Base-by-base conservation (phyloP, 1,140 invertebrate species). In the Zaprionus lachaisei region DNA sequence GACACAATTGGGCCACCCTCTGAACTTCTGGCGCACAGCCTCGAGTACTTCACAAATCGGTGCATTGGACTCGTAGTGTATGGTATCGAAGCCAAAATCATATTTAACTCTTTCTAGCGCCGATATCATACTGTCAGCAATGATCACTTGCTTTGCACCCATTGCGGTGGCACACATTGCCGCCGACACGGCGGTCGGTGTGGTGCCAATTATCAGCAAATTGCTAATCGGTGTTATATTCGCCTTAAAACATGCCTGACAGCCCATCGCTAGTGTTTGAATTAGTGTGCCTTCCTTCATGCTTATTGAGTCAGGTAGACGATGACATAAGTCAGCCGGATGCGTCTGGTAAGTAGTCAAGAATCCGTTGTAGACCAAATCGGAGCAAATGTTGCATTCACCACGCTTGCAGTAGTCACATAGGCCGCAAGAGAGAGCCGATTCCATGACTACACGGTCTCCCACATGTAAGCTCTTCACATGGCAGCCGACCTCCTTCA, bases 261-360 rank as follows among this genome's bases (percentile, higher is more conserved):
- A 92, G 0, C 83, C 91, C 57, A 86, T 51, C 2, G 91, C 91
- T 0, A 92, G 55, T 0, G 87, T 92, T 49, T 80, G 91, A 1
- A 78, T 81, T 2, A 92, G 55, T 6, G 87, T 54, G 2, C 83
- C 91, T 41, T 80, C 91, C 11, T 86, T 76, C 78, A 90, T 78
- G 71, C 55, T 66, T 0, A 90, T 76, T 12, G 34, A 26, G 5
- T 72, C 64, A 3, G 82, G 84, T n/a, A 92, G 28, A 1, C 79
- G 81, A 61, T 92, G 84, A 22, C 91, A 92, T 0, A 92, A 67
- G 38, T 92, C 91, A 0, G 86, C 91, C 2, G 91, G 91, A 61
- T 92, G 91, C 5, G 75, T 57, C 20, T 91, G 86, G 57, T 80
- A 73, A 20, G 66, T 91, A 1, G 67, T 62, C 17, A 92, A 20